A percentile compares a stretch with the other conserved stretches of the same genome.
Evolutionary conservation across 2,113 vertebrate species (phyloP).

Genomic region (Vulpes ferrilata): DNA sequence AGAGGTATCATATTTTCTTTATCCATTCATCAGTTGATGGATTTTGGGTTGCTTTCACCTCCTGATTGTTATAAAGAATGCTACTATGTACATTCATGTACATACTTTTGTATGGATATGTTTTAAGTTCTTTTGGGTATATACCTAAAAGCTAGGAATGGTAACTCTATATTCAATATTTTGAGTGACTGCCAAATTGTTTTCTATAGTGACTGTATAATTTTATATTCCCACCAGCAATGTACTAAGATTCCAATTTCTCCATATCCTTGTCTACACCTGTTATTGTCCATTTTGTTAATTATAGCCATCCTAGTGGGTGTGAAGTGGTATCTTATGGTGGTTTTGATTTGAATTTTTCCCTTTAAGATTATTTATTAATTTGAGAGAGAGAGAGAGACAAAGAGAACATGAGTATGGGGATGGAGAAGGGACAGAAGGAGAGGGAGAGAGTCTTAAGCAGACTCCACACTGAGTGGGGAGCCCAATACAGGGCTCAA

Average conservation of each 20-base stretch:
- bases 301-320: neutral
- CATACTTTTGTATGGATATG: neutral
- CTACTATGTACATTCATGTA: neutral
- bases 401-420: too few relatives aligned
- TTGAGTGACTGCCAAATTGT: neutral
- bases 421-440: too few relatives aligned
- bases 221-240: neutral
- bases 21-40: neutral
- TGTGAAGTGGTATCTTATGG: neutral
- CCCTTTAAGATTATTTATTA: neutral
- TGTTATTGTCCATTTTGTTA: neutral
- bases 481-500: neutral
- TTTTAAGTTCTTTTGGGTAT: neutral
- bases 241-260: neutral
- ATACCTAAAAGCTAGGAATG: neutral
- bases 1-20: neutral
- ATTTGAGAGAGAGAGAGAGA: neutral
- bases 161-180: neutral
- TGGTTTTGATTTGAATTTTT: neutral
- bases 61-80: neutral
- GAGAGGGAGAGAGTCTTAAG: neutral
- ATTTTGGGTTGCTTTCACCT: neutral
- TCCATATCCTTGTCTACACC: neutral
- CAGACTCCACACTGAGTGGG: neutral
- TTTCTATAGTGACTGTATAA: neutral